Evolutionary conservation across 2,888 invertebrate genomes (phyloP), one percentile per base, ranked within the genome.

Genomic region (Nomada ferruginata): DNA sequence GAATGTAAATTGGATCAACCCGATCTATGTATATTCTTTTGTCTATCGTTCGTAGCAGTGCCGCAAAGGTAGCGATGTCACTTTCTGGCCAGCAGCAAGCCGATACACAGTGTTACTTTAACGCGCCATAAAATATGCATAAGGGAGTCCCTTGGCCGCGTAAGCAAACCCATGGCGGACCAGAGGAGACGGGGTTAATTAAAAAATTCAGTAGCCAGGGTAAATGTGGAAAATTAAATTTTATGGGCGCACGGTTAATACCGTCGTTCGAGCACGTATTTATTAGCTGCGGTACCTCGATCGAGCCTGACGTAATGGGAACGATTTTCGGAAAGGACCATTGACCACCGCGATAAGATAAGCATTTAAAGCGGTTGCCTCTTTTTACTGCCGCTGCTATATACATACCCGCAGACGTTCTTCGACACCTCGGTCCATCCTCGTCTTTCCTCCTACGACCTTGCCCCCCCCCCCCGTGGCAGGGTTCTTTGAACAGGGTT

Each of bases 181-280:
- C 5, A 26, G 13, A 26, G 64, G 68, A 53, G 29, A 63, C 60
- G 72, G 44, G 70, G 70, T 78, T 87, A 85, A 87, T 86, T 87
- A 83, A 85, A 86, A 85, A 87, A 87, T 87, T 85, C 80, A 83
- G 87, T 83, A 85, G 87, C 85, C 76, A 57, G 65, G 83, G 74
- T 85, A 83, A 87, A 82, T 57, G 82, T 71, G 73, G 82, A 79
- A 76, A 87, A 86, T 87, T 85, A 86, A 87, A 80, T 86, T 87
- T 86, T 73, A 72, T 53, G 63, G 72, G 18, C 47, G 1, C 53
- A 65, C 79, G 79, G 66, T 85, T 80, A 85, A 85, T 76, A 69
- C 50, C 11, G 64, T 59, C 42, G 57, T 44, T 71, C 68, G 70
- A 57, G 65, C 85, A 61, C 55, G 70, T 80, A 83, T 75, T 85